Percentiles rank a stretch among this genome's conserved stretches.
Evolutionary conservation across 2,797 vertebrate species (phyloP).

Genomic region (Pangasius sanitwongsei): DNA sequence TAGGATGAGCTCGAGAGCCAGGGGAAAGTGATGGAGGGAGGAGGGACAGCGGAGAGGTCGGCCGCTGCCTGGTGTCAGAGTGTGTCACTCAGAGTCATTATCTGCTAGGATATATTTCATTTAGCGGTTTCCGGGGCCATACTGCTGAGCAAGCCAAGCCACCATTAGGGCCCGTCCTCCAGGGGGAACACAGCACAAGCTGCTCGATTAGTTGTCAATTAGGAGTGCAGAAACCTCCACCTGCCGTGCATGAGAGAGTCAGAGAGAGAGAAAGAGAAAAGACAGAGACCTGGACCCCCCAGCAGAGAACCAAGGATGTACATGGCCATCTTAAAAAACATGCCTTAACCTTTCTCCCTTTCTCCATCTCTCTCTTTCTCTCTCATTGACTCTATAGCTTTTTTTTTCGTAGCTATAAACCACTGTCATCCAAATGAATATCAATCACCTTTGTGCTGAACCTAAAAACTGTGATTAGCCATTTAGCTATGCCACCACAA

Average conservation of each 20-base stretch:
- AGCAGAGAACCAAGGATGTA: background rate
- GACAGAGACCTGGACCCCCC: background rate
- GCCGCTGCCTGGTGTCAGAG: constrained; percentile 60
- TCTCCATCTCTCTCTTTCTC: background rate
- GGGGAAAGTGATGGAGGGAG: constrained; percentile 29
- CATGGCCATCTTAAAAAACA: background rate
- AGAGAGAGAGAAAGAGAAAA: constrained; percentile 22
- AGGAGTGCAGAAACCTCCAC: constrained; percentile 78
- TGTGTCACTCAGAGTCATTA: constrained; percentile 70
- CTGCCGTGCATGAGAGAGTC: constrained; percentile 59
- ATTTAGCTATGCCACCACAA: constrained; percentile 72
- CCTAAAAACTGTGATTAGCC: constrained; percentile 81
- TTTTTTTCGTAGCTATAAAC: constrained; percentile 59
- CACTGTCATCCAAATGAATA: constrained; percentile 78
- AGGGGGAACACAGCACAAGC: constrained; percentile 76
- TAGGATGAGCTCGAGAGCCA: background rate
- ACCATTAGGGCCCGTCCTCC: constrained; percentile 68
- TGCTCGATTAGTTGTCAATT: constrained; percentile 85
- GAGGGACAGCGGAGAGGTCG: constrained; percentile 52
- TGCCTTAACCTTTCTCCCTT: background rate
- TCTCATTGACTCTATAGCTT: background rate
- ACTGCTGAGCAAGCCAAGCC: constrained; percentile 71
- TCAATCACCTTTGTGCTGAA: constrained; percentile 80
- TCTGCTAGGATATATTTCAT: constrained; percentile 72
- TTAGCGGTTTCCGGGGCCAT: constrained; percentile 67